A percentile compares a stretch with the other conserved stretches of the same genome.
phyloP scores from a whole-genome alignment of 2,113 vertebrate species.

The Brachyhypopomus gauderio region DNA sequence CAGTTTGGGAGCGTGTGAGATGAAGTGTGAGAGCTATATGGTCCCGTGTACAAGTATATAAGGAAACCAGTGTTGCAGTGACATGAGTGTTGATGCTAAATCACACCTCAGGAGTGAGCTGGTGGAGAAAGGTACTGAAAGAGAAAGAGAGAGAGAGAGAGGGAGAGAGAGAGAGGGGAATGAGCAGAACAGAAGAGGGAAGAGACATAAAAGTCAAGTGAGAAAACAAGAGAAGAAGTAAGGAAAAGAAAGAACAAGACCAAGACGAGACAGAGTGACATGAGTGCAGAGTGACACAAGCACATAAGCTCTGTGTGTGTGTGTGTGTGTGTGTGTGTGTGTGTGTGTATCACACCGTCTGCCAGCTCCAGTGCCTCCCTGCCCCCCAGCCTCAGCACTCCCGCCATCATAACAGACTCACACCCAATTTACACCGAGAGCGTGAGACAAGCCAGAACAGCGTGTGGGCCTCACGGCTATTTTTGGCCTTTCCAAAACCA shows the following conservation, averaged over 20 bases:
- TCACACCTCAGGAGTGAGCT: background rate
- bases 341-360: background rate
- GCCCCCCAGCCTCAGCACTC: background rate
- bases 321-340: too few species aligned
- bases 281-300: background rate
- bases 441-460: background rate
- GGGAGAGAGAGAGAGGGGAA: background rate
- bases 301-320: too few species aligned
- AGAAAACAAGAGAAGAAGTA: background rate
- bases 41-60: too few species aligned
- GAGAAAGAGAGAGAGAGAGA: background rate
- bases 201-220: too few species aligned
- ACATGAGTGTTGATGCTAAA: too few species aligned
- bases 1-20: too few species aligned
- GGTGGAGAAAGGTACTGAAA: background rate
- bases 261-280: background rate
- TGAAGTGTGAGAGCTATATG: too few species aligned
- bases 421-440: background rate
- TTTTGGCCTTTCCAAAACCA: background rate
- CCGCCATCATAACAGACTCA: background rate
- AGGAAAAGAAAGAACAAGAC: background rate
- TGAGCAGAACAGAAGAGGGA: too few species aligned
- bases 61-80: too few species aligned
- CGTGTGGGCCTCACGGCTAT: background rate
- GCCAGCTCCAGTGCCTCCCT: slow-evolving; percentile 29